Base-by-base conservation (phyloP, 2,797 vertebrate species). In the Notolabrus celidotus region DNA sequence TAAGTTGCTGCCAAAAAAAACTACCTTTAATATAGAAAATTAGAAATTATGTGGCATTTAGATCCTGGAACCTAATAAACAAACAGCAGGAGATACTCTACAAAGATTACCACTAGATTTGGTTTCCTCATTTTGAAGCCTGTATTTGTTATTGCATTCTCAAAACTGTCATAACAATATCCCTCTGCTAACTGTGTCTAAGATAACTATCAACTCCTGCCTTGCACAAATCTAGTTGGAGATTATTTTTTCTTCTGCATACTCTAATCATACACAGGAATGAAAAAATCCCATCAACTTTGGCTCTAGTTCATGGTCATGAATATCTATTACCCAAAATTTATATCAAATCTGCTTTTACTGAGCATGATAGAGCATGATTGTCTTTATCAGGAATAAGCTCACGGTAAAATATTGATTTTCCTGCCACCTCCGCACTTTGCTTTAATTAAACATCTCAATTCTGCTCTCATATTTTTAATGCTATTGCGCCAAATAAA, bases 401-500 rank as follows among this genome's bases (percentile, higher is more conserved):
- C 52, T 39, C 1, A 60, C 57, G 7, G 43, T 64, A 52, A 38
- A 67, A 46, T 59, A 54, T 46, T 34, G 38, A 67, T 71, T 67
- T 14, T 31, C 16, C 31, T 31, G 9, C n/a, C 36, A 47, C 29
- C 15, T 59, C 33, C 1, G 5, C 29, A 33, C 72, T 43, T 62
- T 19, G 23, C 61, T 60, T 45, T 15, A 33, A 14, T 51, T 23
- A 29, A 55, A 61, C 10, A 53, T 29, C 11, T 41, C 5, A 38
- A 16, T 73, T 61, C 11, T 57, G 0, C 39, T 29, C 5, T 63
- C 3, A 3, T 57, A 56, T 67, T 64, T 56, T 67, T 19, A 41
- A 66, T 57, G 16, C 53, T 5, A 29, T 54, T 62, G 42, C 54
- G 31, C 49, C 8, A 69, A 54, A 79, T 78, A 12, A 65, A 47